Base-by-base conservation (phyloP, 2,797 vertebrate species). In the Chaunax sp. region DNA sequence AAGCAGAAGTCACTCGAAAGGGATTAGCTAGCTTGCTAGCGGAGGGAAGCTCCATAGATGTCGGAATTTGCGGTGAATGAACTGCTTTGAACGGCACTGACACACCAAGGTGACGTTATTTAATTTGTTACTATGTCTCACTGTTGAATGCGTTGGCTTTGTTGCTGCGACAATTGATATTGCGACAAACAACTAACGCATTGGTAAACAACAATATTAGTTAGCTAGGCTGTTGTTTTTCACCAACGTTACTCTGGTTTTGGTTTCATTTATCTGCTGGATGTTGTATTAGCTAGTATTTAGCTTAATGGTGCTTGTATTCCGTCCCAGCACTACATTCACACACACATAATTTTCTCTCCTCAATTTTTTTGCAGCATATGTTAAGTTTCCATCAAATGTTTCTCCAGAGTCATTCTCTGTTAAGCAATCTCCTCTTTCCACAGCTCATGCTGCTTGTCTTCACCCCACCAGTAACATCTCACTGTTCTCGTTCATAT, bases 1-100 rank as follows among this genome's bases (percentile, higher is more conserved):
- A 86, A 83, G 61, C 84, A 91, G 83, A 87, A 93, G 83, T 90
- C 89, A 86, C 71, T 92, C 84, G 87, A 84, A 89, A 88, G 41
- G 79, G 88, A 92, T 92, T 90, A 90, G 84, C 86, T 81, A 84
- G 81, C 79, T 78, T 84, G 83, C 76, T 90, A 86, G 86, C 80
- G 77, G 60, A 65, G 12, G 57, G 51, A 49, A 49, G 63, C 54
- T 53, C 30, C 80, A 78, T 73, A 82, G 72, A 90, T 93, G 87
- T 81, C 64, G 76, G 59, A 50, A 57, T 70, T 70, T 56, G 41
- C 56, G 25, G 44, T 51, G 64, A 77, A 85, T 55, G 45, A 62
- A 62, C 63, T 9, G 23, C 35, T 66, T 46, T 72, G 69, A 83
- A 56, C 53, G 16, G 19, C 43, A 50, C 53, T 76, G 65, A 77